These are phyloP conservation scores for Plebejus melissa DNA, from an alignment of 2,888 invertebrate genomes.

Conservation along the genomic window DNA sequence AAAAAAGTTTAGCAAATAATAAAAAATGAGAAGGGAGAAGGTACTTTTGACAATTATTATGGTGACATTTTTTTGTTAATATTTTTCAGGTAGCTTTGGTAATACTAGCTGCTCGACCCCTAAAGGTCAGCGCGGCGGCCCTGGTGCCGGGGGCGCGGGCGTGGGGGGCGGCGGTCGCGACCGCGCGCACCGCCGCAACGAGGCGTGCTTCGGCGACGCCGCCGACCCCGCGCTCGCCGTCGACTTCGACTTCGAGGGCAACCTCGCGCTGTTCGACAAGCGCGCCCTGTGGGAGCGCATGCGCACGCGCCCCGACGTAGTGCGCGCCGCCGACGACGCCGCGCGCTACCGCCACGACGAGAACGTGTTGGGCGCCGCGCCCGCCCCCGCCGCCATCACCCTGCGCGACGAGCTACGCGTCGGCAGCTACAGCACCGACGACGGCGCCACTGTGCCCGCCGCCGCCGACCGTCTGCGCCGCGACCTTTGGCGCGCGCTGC, in stretches of 20 bases:
- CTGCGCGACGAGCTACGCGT: constrained; percentile 81
- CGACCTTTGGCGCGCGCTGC: constrained; percentile 84
- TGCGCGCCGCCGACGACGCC: constrained; percentile 58
- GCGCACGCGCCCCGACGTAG: constrained; percentile 60
- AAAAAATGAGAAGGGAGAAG: too few relatives aligned
- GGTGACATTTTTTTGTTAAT: background rate
- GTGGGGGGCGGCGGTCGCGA: constrained; percentile 67
- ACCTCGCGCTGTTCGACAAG: constrained; percentile 94
- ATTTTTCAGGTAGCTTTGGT: constrained; percentile 49
- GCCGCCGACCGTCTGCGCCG: constrained; percentile 83
- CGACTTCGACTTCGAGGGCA: constrained; percentile 97
- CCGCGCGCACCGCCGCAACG: constrained; percentile 80
- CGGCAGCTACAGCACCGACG: constrained; percentile 86
- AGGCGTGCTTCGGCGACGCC: constrained; percentile 88
- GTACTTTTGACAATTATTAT: too few relatives aligned
- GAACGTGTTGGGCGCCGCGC: constrained; percentile 81
- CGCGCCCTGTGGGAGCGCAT: constrained; percentile 64
- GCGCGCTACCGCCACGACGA: constrained; percentile 88
- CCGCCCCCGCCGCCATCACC: constrained; percentile 76
- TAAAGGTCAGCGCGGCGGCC: constrained; percentile 50
- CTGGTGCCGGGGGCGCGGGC: constrained; percentile 66
- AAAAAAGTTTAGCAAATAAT: too few relatives aligned
- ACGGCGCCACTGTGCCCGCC: constrained; percentile 88
- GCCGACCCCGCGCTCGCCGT: constrained; percentile 81
- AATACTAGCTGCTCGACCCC: constrained; percentile 43